Evolutionary conservation across 2,888 invertebrate species (phyloP), one percentile per base, ranked within the genome.

Genomic region (Gerris lacustris): DNA sequence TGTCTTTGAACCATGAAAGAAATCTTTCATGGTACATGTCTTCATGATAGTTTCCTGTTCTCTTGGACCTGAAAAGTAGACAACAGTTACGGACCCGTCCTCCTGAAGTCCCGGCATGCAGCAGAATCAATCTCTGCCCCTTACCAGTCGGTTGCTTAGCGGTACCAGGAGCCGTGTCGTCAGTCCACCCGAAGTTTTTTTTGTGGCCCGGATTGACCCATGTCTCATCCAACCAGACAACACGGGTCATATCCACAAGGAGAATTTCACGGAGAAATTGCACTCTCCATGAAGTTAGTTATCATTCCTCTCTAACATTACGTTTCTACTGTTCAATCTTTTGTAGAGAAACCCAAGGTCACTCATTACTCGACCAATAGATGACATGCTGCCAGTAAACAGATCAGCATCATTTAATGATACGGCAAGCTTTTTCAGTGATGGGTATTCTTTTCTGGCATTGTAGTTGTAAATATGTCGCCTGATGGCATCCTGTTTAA

Each of bases 131-230:
- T 18, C 71, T 63, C 43, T 64, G 45, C 6, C 71, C 68, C 64
- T 71, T 71, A 6, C 68, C 66, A 5, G 63, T 15, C 44, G 68
- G 71, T 11, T 17, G 64, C 7, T 67, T n/a, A 11, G 47, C 6
- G 0, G 71, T 67, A 43, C 45, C 67, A 18, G 18, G 6, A n/a
- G 45, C 17, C 6, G 71, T 31, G 15, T 66, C 67, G 44, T 69
- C 69, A n/a, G 67, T 71, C 69, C 62, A 71, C 9, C 31, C 55
- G 18, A 67, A 47, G 5, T 17, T 67, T 44, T 9, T 45, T 6
- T 6, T 55, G 43, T 71, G 67, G 18, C 69, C 69, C 7, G 69
- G n/a, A 44, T 71, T 71, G 5, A 69, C 71, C 67, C 71, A 71
- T 2, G 69, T 71, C 45, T 71, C 63, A 44, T 71, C 69, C n/a